Evolutionary conservation across 1,140 invertebrate species (phyloP), one percentile per base, ranked within the genome.

Genomic region (Lepidotrigona ventralis): DNA sequence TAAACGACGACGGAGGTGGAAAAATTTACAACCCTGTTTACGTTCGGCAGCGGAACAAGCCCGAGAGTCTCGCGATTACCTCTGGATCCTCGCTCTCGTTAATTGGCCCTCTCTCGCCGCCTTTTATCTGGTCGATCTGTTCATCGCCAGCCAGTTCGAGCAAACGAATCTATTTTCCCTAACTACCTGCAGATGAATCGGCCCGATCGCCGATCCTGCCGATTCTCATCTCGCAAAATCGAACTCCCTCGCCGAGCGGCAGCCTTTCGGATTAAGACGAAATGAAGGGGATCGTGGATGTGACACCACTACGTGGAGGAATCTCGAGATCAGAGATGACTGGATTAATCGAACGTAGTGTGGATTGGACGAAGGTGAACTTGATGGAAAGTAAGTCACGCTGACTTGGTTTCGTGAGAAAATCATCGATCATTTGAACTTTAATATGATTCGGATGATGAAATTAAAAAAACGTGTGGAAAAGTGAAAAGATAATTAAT

Each of bases 1-100:
- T 89, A 88, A 81, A 76, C 56, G 71, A 23, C 68, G 60, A 19
- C 69, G 15, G 64, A 29, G 53, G 5, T 58, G 85, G 85, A 90
- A 89, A 91, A 90, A 90, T 91, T 91, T 91, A 91, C 90, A 89
- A 81, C 83, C 87, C 79, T 91, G 88, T 91, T 90, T 91, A 91
- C 89, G 82, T 77, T 79, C 56, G 60, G 58, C 39, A 46, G 69
- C 26, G 66, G 53, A 58, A 56, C 74, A 77, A 89, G 84, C 68
- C 66, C 8, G 33, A 39, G 66, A 70, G 70, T 78, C 83, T 79
- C 58, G 66, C 60, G 66, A 79, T 86, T 86, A 88, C 73, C 56
- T n/a, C 21, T 23, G 79, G 26, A 77, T 85, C 72, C 68, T 82
- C 87, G 74, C 54, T 51, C 9, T 58, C 79, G 79, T 88, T 89